Evolutionary conservation across 2,113 vertebrate species (phyloP), one percentile per base, ranked within the genome.

Genomic region (Stigmatopora nigra): DNA sequence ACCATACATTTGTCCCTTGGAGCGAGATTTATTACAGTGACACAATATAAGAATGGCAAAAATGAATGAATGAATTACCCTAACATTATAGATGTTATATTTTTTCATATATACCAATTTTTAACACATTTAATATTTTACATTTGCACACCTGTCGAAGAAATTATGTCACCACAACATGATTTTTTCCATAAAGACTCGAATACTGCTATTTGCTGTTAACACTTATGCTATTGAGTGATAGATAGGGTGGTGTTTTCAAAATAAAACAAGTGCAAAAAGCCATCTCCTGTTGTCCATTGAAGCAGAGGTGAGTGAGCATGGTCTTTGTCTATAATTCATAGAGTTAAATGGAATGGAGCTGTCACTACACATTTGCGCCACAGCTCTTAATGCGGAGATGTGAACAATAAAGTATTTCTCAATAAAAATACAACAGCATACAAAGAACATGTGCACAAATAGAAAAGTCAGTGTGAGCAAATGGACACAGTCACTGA

Each of bases 291-390:
- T 81, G 65, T 20, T 51, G 75, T 55, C 69, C 75, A 68, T 63
- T 72, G 56, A 72, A 69, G 14, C 79, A 67, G 38, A 41, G 38
- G 76, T 75, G 80, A 59, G 68, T 74, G 67, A 80, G 80, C 74
- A n/a, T 66, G 55, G 63, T 84, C 88, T 91, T 90, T 91, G 89
- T 90, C 89, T 88, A 88, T 86, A 89, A 90, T 89, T 89, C 82
- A 90, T 88, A 74, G 67, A 78, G 72, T 75, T 71, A 86, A 86
- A 87, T 88, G 86, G 83, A 85, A 85, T 25, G 22, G 73, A 76
- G 82, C 73, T 77, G 79, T 86, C 78, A 73, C 63, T 78, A 64
- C 71, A 64, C 19, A 64, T 85, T 74, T 81, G 76, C 70, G 60
- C 57, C 65, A 62, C 64, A 64, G 74, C 80, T 74, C 63, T 68